Conservation (phyloP, 1,140 invertebrate genomes). For the Drosophila fuyamai region DNA sequence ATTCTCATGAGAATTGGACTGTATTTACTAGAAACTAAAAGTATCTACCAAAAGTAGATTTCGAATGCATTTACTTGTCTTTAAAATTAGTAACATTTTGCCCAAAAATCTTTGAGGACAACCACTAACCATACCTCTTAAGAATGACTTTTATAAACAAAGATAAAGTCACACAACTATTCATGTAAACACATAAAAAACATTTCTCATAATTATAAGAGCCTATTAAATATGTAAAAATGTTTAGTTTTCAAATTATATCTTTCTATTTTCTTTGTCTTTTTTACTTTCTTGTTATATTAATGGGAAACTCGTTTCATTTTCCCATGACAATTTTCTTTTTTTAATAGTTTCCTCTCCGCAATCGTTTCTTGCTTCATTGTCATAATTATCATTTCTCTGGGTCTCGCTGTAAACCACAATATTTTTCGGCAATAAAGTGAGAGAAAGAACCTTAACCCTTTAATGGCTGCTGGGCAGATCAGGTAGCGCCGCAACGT, state of each 20-base stretch:
- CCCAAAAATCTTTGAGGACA: no score
- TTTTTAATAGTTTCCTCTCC: conserved; percentile 24
- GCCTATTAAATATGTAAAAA: not conserved
- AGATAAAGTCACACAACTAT: not conserved
- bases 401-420: conserved; percentile 12
- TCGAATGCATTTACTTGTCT: not conserved
- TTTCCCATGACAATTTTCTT: conserved; percentile 42
- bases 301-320: not conserved
- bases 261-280: conserved; percentile 1
- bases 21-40: no score
- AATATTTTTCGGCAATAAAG: conserved; percentile 54
- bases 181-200: no score
- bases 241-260: conserved; percentile 1
- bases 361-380: conserved; percentile 26
- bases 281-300: not conserved
- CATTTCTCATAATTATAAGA: not conserved
- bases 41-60: no score
- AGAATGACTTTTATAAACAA: not conserved
- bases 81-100: no score
- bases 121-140: not conserved
- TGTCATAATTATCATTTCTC: conserved; percentile 66
- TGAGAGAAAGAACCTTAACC: conserved; percentile 15
- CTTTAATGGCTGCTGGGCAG: conserved; percentile 13
- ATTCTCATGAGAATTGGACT: no score
- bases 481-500: conserved; percentile 48